Percentiles rank a stretch among this genome's conserved stretches.
Conservation (phyloP, 2,888 invertebrate species). For the Hedya salicella region DNA sequence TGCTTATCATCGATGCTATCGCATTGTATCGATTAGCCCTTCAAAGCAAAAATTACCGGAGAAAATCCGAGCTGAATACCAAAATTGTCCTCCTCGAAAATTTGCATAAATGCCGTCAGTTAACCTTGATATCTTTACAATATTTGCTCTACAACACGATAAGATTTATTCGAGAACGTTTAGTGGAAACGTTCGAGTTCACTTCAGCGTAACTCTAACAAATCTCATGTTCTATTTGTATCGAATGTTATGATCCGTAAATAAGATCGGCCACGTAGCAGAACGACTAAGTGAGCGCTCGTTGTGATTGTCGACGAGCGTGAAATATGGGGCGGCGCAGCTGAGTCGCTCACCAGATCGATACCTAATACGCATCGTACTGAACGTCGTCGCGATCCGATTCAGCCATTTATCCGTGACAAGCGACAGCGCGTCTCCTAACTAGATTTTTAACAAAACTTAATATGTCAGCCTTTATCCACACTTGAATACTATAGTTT, state of each 20-base stretch:
- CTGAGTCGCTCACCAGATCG: conserved; percentile 76
- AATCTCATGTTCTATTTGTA: conserved; percentile 48
- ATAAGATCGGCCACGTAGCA: conserved; percentile 48
- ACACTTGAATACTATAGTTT: neutral
- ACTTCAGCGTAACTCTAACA: neutral
- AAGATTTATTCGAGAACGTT: conserved; percentile 2
- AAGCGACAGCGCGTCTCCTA: conserved; percentile 43
- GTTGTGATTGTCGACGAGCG: conserved; percentile 69
- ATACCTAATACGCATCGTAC: conserved; percentile 79
- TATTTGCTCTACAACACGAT: conserved; percentile 19
- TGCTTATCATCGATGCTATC: conserved; percentile 37
- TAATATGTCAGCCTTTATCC: neutral
- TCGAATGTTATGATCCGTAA: conserved; percentile 59
- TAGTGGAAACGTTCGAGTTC: neutral
- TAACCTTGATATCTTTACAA: conserved; percentile 15
- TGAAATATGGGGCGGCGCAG: conserved; percentile 77
- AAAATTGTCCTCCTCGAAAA: neutral
- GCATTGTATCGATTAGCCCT: conserved; percentile 34
- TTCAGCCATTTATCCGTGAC: conserved; percentile 62
- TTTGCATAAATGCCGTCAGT: conserved; percentile 14
- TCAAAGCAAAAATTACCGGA: conserved; percentile 5
- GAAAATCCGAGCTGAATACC: conserved; percentile 12
- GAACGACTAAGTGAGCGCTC: conserved; percentile 56
- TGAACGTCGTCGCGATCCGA: conserved; percentile 71
- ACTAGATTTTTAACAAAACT: neutral